Base-by-base conservation (phyloP, 2,888 invertebrate species). In the Tillus elongatus region DNA sequence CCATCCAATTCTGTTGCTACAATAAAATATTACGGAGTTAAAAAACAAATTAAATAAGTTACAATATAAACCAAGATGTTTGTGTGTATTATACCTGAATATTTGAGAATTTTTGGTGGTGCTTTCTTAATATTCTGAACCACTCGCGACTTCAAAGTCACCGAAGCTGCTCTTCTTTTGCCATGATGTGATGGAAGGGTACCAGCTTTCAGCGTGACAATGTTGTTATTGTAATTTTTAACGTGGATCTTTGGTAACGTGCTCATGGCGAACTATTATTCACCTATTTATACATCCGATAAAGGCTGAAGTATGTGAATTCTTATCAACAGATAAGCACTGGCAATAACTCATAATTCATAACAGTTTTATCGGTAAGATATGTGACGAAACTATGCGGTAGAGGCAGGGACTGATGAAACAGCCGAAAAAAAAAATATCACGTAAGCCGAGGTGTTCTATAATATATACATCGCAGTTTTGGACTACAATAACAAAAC, bases 1-100 rank as follows among this genome's bases (percentile, higher is more conserved):
- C n/a, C n/a, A 45, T 76, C 74, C 45, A 63, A 64, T 44, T 72
- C 69, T 27, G 68, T 68, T 53, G 65, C 66, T 58, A 58, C 49
- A 56, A 56, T 37, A 45, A 45, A 41, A 43, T 42, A n/a, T n/a
- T n/a, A n/a, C n/a, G n/a, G n/a, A n/a, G n/a, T n/a, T n/a, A n/a
- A n/a, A n/a, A n/a, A n/a, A n/a, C n/a, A n/a, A n/a, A 19, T 8
- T 19, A 19, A 19, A 8, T 19, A 19, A 6, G n/a, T 19, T 19
- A 19, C 6, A 19, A 19, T 19, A n/a, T 8, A 4, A 33, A 39
- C 10, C 30, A 30, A 30, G 34, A 15, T 33, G 31, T 30, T 15
- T n/a, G n/a, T n/a, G n/a, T n/a, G n/a, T n/a, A n/a, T n/a, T 36
- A 13, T 38, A 49, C 49, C 49, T 47, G 43, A 29, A 40, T 47